Percentiles rank a stretch among this genome's conserved stretches.
Evolutionary conservation across 1,140 invertebrate genomes (phyloP).

Genomic region (Aphaenogaster ashmeadi): DNA sequence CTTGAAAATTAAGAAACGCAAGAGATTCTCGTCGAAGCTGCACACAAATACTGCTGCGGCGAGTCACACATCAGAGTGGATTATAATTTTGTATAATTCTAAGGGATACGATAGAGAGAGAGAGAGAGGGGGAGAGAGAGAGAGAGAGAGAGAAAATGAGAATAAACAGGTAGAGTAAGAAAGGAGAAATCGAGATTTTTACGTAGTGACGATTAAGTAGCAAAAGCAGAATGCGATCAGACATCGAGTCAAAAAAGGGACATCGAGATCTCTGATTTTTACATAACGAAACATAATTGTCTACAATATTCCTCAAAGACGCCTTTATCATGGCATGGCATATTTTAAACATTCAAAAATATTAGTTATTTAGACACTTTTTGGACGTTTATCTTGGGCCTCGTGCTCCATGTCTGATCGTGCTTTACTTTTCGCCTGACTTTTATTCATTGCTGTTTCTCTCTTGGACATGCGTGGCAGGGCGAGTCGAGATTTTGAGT

Average conservation of each 20-base stretch:
- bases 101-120: conserved; percentile 12
- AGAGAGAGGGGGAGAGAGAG: conserved; percentile 2
- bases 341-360: conserved; percentile 1
- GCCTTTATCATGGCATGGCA: background rate
- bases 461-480: background rate
- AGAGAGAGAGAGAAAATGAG: conserved; percentile 25
- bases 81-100: conserved; percentile 58
- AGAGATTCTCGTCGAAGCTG: conserved; percentile 25
- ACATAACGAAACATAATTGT: background rate
- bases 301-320: background rate
- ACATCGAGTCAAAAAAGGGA: background rate
- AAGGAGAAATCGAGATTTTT: conserved; percentile 27
- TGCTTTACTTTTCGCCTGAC: background rate
- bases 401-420: background rate
- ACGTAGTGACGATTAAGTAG: background rate
- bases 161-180: conserved; percentile 9
- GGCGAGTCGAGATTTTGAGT: conserved; percentile 7
- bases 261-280: background rate
- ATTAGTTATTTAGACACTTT: background rate
- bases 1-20: conserved; percentile 10
- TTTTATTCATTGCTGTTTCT: conserved; percentile 40
- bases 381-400: background rate
- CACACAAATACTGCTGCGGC: background rate
- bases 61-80: conserved; percentile 18
- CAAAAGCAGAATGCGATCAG: conserved; percentile 8